Evolutionary conservation across 2,113 vertebrate genomes (phyloP).

Genomic region (Pachypanchax playfairii): DNA sequence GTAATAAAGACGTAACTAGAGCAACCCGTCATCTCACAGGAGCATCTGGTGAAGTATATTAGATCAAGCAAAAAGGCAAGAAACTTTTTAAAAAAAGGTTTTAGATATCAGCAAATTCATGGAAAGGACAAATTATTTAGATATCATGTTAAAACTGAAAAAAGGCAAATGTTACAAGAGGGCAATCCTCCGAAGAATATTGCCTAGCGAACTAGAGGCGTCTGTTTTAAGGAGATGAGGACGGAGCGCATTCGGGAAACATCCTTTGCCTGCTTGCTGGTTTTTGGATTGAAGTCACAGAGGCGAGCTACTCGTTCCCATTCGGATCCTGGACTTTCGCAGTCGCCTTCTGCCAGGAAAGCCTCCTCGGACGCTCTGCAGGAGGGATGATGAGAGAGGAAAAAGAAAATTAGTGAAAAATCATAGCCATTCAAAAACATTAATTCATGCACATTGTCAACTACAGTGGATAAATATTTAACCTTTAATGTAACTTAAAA

Average conservation of each 20-base stretch:
- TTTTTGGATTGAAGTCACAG: constrained; percentile 99
- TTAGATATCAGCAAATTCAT: constrained; percentile 32
- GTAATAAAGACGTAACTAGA: constrained; percentile 41
- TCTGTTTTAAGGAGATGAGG: constrained; percentile 98
- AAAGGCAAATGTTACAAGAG: constrained; percentile 55
- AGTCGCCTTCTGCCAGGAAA: constrained; percentile 89
- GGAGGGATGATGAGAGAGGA: background rate
- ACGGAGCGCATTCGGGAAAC: constrained; percentile 97
- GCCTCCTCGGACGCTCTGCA: constrained; percentile 94
- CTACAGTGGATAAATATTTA: constrained; percentile 1
- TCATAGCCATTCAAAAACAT: background rate
- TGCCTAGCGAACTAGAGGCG: constrained; percentile 89
- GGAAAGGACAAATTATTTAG: constrained; percentile 46
- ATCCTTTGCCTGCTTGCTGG: constrained; percentile 98
- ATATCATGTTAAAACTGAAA: constrained; percentile 50
- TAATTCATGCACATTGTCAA: background rate
- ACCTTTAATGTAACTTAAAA: background rate
- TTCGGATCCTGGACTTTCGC: constrained; percentile 88
- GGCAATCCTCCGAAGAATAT: background rate
- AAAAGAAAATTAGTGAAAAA: too few species aligned
- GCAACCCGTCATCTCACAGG: constrained; percentile 30
- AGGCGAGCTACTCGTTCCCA: constrained; percentile 98
- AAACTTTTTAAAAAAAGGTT: constrained; percentile 42
- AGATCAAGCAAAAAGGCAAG: constrained; percentile 29
- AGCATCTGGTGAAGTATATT: constrained; percentile 33